Conservation (phyloP, 1,140 invertebrate species). For the Sycobia sp. region DNA sequence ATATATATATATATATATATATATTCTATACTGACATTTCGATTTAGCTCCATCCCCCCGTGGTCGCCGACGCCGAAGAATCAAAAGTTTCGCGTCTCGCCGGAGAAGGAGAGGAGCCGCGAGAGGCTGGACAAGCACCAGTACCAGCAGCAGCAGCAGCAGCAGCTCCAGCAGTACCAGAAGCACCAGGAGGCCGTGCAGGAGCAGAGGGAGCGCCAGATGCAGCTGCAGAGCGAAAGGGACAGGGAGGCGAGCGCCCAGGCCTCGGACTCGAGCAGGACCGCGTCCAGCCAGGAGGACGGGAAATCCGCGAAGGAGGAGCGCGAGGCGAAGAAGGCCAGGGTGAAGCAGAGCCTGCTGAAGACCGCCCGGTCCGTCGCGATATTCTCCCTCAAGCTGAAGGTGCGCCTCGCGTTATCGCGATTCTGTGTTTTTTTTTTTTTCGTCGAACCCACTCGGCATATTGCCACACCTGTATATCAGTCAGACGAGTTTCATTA, state of each 20-base stretch:
- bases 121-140: constrained; percentile 48
- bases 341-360: constrained; percentile 75
- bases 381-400: constrained; percentile 79
- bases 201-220: constrained; percentile 45
- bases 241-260: constrained; percentile 47
- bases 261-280: constrained; percentile 63
- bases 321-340: constrained; percentile 70
- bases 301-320: constrained; percentile 63
- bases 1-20: too few relatives aligned
- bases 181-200: constrained; percentile 33
- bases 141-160: constrained; percentile 39
- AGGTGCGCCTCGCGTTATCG: constrained; percentile 44
- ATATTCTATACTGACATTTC: too few relatives aligned
- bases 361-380: constrained; percentile 81
- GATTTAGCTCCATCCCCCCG: constrained; percentile 57
- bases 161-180: constrained; percentile 38
- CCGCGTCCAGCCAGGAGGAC: constrained; percentile 64
- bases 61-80: constrained; percentile 52
- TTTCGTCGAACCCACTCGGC: too few relatives aligned
- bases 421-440: too few relatives aligned
- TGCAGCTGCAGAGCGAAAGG: constrained; percentile 43
- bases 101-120: constrained; percentile 52
- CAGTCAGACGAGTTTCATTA: too few relatives aligned
- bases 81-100: constrained; percentile 57
- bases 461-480: too few relatives aligned